Percentiles rank a stretch among this genome's conserved stretches.
These are phyloP conservation scores for Narcine bancroftii DNA, from an alignment of 2,113 vertebrate genomes.

Conservation along the genomic window DNA sequence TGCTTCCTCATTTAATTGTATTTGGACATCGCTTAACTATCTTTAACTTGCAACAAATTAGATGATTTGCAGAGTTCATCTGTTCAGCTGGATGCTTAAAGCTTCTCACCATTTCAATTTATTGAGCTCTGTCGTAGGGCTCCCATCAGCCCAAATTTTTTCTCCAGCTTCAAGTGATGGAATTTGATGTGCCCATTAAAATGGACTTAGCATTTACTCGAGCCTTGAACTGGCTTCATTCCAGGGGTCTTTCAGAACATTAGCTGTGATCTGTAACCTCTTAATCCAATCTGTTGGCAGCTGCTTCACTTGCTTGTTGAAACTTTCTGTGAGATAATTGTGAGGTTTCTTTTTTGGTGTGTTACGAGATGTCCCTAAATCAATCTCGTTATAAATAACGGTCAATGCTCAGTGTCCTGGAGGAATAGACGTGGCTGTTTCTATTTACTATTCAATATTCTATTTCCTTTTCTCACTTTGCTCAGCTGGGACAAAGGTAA, in stretches of 20 bases:
- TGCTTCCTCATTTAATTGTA: neutral
- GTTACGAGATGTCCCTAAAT: neutral
- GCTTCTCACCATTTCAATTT: neutral
- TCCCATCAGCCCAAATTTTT: neutral
- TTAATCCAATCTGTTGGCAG: neutral
- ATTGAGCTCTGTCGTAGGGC: neutral
- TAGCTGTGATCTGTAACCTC: neutral
- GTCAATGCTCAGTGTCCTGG: neutral
- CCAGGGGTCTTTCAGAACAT: neutral
- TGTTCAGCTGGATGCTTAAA: neutral
- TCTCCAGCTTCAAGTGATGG: constrained; percentile 4
- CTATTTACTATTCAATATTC: neutral
- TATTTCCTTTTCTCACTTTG: neutral
- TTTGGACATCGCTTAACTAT: neutral
- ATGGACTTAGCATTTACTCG: neutral
- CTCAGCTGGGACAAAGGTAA: neutral
- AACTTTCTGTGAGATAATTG: neutral
- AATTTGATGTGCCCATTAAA: constrained; percentile 6
- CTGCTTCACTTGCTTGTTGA: constrained; percentile 1
- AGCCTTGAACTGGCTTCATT: neutral
- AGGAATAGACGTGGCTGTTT: neutral
- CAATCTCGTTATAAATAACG: neutral
- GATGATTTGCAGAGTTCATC: neutral
- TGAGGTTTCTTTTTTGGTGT: neutral
- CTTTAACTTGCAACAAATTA: neutral